Evolutionary conservation across 2,797 vertebrate species (phyloP).

Genomic region (Schizopygopsis pylzovi): DNA sequence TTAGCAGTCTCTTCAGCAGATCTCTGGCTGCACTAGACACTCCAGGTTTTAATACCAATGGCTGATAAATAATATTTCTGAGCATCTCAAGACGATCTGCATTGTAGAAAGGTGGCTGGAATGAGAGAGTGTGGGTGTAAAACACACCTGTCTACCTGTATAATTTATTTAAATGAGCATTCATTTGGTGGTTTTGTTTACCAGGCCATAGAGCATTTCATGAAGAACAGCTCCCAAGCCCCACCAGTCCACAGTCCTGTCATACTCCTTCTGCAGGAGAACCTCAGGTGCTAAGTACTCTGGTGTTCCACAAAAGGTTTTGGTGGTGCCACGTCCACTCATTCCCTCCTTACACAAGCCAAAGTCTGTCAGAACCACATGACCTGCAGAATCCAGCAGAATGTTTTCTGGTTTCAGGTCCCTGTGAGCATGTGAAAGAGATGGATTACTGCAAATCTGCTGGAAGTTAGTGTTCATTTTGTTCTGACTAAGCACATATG

Average conservation of each 20-base stretch:
- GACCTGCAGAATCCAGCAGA: conserved; percentile 85
- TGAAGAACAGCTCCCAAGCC: conserved; percentile 79
- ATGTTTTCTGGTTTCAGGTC: conserved; percentile 89
- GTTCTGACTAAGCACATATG: neutral
- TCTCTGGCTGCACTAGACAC: conserved; percentile 70
- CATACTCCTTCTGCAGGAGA: conserved; percentile 75
- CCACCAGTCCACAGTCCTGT: conserved; percentile 83
- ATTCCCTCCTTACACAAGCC: conserved; percentile 90
- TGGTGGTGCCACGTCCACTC: conserved; percentile 85
- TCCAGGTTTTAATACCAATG: conserved; percentile 69
- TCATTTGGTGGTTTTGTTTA: conserved; percentile 55
- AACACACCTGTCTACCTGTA: neutral
- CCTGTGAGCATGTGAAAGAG: conserved; percentile 65
- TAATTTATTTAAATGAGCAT: neutral
- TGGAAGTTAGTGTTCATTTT: neutral
- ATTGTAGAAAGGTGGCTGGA: conserved; percentile 82
- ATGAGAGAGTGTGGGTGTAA: conserved; percentile 31
- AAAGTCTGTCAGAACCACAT: conserved; percentile 87
- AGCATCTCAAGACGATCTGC: conserved; percentile 76
- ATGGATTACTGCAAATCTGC: neutral
- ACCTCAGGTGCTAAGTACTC: conserved; percentile 86
- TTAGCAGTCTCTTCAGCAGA: conserved; percentile 74
- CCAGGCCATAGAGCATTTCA: conserved; percentile 82
- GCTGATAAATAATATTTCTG: conserved; percentile 78
- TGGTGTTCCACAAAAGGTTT: conserved; percentile 95